A percentile compares a stretch with the other conserved stretches of the same genome.
These are phyloP conservation scores for Microctenopoma lineatum DNA, from an alignment of 2,797 vertebrate species.

Conservation along the genomic window DNA sequence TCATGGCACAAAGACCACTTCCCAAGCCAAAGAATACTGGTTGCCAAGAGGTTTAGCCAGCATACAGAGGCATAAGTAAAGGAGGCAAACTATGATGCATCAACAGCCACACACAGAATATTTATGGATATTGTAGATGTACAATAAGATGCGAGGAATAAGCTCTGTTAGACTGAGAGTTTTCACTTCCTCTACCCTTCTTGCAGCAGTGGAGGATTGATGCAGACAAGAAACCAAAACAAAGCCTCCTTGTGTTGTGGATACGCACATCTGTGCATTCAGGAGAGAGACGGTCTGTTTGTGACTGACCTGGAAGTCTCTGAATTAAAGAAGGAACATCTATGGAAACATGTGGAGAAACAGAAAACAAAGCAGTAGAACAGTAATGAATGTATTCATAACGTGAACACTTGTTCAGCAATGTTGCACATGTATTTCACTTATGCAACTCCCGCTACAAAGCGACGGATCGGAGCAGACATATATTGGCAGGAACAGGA, in stretches of 20 bases:
- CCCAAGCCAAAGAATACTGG: slow-evolving; percentile 32
- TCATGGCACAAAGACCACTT: slow-evolving; percentile 45
- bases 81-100: slow-evolving; percentile 47
- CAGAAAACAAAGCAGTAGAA: background rate
- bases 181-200: slow-evolving; percentile 26
- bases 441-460: slow-evolving; percentile 15
- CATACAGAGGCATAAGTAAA: slow-evolving; percentile 58
- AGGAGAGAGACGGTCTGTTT: slow-evolving; percentile 36
- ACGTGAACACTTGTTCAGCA: background rate
- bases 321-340: background rate
- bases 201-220: slow-evolving; percentile 44
- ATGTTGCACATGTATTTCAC: background rate
- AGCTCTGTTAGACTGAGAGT: slow-evolving; percentile 30
- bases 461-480: slow-evolving; percentile 51
- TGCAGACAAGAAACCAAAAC: slow-evolving; percentile 34
- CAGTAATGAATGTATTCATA: no score
- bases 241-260: slow-evolving; percentile 64
- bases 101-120: slow-evolving; percentile 32
- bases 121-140: slow-evolving; percentile 19
- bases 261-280: slow-evolving; percentile 36
- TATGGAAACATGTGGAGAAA: slow-evolving; percentile 15
- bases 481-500: slow-evolving; percentile 37
- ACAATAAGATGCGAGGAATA: slow-evolving; percentile 41
- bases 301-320: slow-evolving; percentile 14
- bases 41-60: slow-evolving; percentile 58